phyloP scores from a whole-genome alignment of 2,888 invertebrate genomes.

The Steinernema hermaphroditum region DNA sequence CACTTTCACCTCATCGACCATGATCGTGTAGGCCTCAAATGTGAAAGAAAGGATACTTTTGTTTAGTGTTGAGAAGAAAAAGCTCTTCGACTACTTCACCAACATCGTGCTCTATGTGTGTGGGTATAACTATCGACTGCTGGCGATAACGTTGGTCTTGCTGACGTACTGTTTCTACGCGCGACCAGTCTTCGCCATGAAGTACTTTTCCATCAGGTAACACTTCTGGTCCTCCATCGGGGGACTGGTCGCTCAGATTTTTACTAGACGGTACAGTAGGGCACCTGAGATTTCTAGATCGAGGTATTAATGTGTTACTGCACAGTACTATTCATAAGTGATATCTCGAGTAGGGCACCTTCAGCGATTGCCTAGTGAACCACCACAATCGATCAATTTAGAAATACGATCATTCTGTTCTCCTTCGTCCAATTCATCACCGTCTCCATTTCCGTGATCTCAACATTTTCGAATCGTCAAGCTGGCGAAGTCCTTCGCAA shows the following conservation, averaged over 20 bases:
- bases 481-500: neutral
- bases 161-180: neutral
- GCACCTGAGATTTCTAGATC: no score
- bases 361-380: no score
- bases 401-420: neutral
- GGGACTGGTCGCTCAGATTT: no score
- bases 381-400: no score
- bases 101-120: neutral
- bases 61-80: neutral
- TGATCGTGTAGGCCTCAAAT: neutral
- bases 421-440: neutral
- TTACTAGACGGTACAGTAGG: no score
- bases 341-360: no score
- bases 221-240: neutral
- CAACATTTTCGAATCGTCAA: neutral
- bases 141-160: neutral
- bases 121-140: slow-evolving; percentile 6
- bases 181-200: neutral
- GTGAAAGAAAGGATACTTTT: no score
- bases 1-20: no score
- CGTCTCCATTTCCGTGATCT: neutral
- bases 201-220: neutral
- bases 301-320: no score
- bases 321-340: no score
- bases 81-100: neutral